A percentile compares a stretch with the other conserved stretches of the same genome.
Evolutionary conservation across 2,113 vertebrate species (phyloP).

Genomic region (Lethenteron reissneri): DNA sequence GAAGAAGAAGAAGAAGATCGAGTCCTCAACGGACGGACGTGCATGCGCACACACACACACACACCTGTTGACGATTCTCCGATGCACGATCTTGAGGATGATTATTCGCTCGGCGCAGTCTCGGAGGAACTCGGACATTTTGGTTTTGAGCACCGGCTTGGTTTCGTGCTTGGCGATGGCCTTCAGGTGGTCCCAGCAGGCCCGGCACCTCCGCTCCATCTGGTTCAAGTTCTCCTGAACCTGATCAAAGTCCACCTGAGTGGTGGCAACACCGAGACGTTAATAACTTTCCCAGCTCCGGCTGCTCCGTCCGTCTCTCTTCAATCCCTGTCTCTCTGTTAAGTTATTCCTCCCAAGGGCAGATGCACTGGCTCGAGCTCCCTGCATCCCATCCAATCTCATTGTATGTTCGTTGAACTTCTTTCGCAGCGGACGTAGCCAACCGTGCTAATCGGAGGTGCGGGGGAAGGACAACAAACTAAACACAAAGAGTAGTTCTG

Average conservation of each 20-base stretch:
- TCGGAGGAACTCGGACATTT: constrained; percentile 87
- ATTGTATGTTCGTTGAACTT: too few species aligned
- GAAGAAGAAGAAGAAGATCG: neutral
- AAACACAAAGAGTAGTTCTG: too few species aligned
- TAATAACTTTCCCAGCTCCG: neutral
- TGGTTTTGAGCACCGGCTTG: constrained; percentile 67
- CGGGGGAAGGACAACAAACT: too few species aligned
- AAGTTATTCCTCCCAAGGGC: too few species aligned
- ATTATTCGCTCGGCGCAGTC: constrained; percentile 90
- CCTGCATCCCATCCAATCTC: too few species aligned
- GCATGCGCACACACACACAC: neutral
- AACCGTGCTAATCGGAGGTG: too few species aligned
- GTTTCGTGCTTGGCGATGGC: constrained; percentile 91
- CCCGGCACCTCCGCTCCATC: constrained; percentile 84
- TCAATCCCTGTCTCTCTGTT: too few species aligned
- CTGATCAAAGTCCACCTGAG: constrained; percentile 87
- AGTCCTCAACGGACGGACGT: neutral
- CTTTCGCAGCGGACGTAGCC: too few species aligned
- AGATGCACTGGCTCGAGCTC: too few species aligned
- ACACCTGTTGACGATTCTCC: constrained; percentile 87
- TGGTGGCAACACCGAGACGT: neutral
- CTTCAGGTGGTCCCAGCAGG: constrained; percentile 96
- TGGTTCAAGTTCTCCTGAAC: constrained; percentile 82
- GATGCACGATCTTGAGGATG: constrained; percentile 79
- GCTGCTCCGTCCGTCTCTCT: too few species aligned